Percentiles rank a stretch among this genome's conserved stretches.
Conservation (phyloP, 2,888 invertebrate genomes). For the Creontiades dilutus region DNA sequence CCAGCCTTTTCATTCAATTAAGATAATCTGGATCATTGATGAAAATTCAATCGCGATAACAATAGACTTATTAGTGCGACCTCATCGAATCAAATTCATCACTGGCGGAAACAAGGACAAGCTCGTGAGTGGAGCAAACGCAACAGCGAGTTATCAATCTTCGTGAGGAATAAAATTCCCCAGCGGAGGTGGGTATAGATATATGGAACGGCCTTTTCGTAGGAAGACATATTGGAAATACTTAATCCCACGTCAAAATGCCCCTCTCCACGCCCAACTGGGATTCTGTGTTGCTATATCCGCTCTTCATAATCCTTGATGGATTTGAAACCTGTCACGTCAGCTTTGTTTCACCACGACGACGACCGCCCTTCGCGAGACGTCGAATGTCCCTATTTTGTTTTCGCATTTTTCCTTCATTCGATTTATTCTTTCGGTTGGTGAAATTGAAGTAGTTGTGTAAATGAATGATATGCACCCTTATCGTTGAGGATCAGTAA, state of each 20-base stretch:
- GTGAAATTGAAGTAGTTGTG: no score
- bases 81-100: no score
- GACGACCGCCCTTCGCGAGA: background rate
- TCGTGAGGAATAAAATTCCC: background rate
- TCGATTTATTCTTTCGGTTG: no score
- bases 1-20: no score
- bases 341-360: background rate
- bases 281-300: background rate
- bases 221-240: conserved; percentile 12
- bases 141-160: conserved; percentile 11
- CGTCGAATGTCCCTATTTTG: no score
- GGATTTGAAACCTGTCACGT: conserved; percentile 19
- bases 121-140: background rate
- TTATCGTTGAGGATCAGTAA: no score
- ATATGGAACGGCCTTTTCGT: conserved; percentile 4
- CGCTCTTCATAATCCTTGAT: background rate
- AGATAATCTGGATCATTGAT: no score
- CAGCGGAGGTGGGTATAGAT: background rate
- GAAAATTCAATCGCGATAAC: no score
- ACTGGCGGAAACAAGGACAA: no score
- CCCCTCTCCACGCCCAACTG: background rate
- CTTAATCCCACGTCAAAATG: conserved; percentile 25
- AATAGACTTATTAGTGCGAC: no score
- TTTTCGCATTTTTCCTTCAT: no score
- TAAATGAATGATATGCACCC: no score